These are phyloP conservation scores for Rhamnusium bicolor DNA, from an alignment of 2,888 invertebrate species.

Conservation along the genomic window DNA sequence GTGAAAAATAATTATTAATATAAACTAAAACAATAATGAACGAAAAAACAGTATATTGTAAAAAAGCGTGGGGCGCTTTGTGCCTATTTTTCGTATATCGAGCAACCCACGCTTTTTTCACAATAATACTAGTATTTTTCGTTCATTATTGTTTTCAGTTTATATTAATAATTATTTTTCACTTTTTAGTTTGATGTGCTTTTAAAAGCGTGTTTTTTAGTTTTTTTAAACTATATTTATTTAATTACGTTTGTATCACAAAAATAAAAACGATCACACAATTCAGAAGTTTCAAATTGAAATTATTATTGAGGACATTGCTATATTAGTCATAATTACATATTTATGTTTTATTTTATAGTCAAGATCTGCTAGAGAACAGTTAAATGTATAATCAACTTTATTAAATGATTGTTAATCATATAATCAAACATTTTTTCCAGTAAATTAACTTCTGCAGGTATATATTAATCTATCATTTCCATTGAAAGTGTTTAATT, in stretches of 20 bases:
- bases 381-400: conserved; percentile 22
- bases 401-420: conserved; percentile 24
- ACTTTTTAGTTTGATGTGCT: too few relatives aligned
- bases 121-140: too few relatives aligned
- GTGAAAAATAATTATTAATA: too few relatives aligned
- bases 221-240: too few relatives aligned
- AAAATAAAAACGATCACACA: conserved; percentile 6
- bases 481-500: conserved; percentile 30
- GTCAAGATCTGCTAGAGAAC: background rate
- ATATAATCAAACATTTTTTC: conserved; percentile 39
- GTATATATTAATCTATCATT: conserved; percentile 36
- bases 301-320: background rate
- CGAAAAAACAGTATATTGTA: too few relatives aligned
- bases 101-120: too few relatives aligned
- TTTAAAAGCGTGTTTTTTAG: too few relatives aligned
- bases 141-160: too few relatives aligned
- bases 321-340: background rate
- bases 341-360: background rate
- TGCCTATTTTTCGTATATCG: too few relatives aligned
- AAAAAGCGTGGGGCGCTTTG: too few relatives aligned
- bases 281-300: background rate
- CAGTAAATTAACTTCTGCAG: conserved; percentile 30
- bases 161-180: too few relatives aligned
- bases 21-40: too few relatives aligned
- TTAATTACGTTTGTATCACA: background rate